phyloP scores from a whole-genome alignment of 2,888 invertebrate genomes.

The Polyploca ridens region DNA sequence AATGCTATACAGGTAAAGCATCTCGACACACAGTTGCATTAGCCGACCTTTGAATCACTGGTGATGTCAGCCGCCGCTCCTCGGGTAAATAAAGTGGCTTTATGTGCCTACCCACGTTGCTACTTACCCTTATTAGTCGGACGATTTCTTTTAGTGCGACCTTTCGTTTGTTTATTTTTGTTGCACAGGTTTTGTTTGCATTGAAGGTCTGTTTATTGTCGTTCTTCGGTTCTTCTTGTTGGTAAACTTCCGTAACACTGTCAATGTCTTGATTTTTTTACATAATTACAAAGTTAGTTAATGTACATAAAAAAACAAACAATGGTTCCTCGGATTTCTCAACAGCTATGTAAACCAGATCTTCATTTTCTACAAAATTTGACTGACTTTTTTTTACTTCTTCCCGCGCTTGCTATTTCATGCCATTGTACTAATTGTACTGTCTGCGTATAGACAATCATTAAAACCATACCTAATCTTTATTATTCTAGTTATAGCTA shows the following conservation, averaged over 20 bases:
- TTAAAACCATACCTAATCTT: background rate
- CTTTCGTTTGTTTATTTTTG: slow-evolving; percentile 2
- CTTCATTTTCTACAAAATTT: background rate
- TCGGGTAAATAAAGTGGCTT: slow-evolving; percentile 33
- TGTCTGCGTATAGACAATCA: background rate
- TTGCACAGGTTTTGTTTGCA: slow-evolving; percentile 5
- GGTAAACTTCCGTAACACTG: slow-evolving; percentile 1
- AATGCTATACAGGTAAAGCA: slow-evolving; percentile 31
- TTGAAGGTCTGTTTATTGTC: slow-evolving; percentile 7
- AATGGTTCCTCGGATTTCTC: background rate
- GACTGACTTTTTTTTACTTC: too few species aligned
- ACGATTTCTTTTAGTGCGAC: slow-evolving; percentile 2
- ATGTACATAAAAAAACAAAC: too few species aligned
- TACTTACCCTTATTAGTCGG: slow-evolving; percentile 52
- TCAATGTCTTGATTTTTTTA: background rate
- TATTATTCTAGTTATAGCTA: background rate
- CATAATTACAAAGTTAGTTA: background rate
- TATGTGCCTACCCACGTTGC: slow-evolving; percentile 44
- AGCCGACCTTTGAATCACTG: slow-evolving; percentile 43
- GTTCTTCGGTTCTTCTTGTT: background rate
- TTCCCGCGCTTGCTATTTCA: too few species aligned
- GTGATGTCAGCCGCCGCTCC: slow-evolving; percentile 60
- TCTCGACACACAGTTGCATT: slow-evolving; percentile 30
- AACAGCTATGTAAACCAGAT: too few species aligned
- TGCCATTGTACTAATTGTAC: background rate